Conservation (phyloP, 2,888 invertebrate species). For the Dolomedes plantarius region DNA sequence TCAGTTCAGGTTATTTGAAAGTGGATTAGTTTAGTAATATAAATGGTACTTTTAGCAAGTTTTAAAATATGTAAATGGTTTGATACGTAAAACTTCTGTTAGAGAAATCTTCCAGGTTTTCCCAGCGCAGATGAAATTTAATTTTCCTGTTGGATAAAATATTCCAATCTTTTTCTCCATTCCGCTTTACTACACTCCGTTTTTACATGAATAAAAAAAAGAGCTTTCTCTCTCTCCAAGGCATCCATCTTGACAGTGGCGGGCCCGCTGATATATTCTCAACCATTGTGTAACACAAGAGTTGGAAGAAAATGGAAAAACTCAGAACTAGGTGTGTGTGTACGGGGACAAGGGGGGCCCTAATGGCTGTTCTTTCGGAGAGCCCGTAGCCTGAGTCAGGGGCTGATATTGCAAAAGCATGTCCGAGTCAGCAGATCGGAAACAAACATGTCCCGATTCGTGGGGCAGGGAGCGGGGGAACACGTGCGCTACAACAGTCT, state of each 20-base stretch:
- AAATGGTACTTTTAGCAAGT: too few relatives aligned
- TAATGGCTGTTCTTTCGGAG: conserved; percentile 65
- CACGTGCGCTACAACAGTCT: conserved; percentile 55
- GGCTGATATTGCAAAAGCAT: conserved; percentile 71
- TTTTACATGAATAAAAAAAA: conserved; percentile 21
- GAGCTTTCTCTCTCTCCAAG: neutral
- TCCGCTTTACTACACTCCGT: neutral
- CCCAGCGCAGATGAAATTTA: neutral
- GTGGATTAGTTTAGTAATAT: too few relatives aligned
- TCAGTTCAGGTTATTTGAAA: too few relatives aligned
- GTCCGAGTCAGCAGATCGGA: conserved; percentile 71
- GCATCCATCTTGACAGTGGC: conserved; percentile 66
- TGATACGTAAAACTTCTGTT: too few relatives aligned
- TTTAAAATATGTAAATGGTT: too few relatives aligned
- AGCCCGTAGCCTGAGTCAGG: conserved; percentile 35
- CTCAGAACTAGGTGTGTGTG: conserved; percentile 12
- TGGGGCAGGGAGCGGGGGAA: conserved; percentile 23
- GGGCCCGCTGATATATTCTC: conserved; percentile 64
- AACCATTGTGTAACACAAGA: conserved; percentile 69
- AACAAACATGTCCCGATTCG: conserved; percentile 60
- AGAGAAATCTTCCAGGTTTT: too few relatives aligned
- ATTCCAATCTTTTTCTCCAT: neutral
- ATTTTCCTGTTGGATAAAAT: neutral
- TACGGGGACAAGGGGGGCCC: conserved; percentile 44
- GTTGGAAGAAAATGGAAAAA: conserved; percentile 67